Evolutionary conservation across 2,113 vertebrate genomes (phyloP), one percentile per base, ranked within the genome.

Genomic region (Petroica traversi): DNA sequence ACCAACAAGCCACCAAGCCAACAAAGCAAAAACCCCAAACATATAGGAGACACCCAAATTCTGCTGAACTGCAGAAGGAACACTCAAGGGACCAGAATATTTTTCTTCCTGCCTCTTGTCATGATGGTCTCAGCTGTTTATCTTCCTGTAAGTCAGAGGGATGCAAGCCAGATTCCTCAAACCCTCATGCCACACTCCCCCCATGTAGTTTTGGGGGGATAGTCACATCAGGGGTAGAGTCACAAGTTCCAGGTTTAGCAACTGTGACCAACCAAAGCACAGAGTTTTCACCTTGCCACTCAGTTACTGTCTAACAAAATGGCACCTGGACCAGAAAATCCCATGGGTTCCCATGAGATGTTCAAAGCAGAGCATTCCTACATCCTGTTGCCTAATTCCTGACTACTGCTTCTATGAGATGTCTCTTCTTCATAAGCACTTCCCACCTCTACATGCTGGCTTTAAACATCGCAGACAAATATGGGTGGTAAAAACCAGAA

Each of bases 221-320:
- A 54, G 51, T 2, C 89, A 24, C 19, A 14, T 25, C 25, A 38
- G 14, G 2, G 12, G 7, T 38, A 62, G 33, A 34, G 34, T 26
- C 46, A 91, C 33, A 73, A 38, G 77, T 41, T 73, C 31, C 48
- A 92, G 15, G 7, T 89, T 89, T 51, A 92, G 34, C 57, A 78
- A 28, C 24, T 0, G 0, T 3, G 11, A 71, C 46, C 64, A 92
- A 26, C 4, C 34, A 51, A n/a, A 26, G 38, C 1, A 3, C 14
- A 33, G 76, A 57, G 34, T 46, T 36, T 80, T 69, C 1, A 2
- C 46, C 13, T 34, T 18, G 19, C 40, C 88, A 25, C 31, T 64
- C n/a, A 19, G 41, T n/a, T 18, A n/a, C 31, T 48, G 31, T 9
- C 34, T 46, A 75, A 72, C 1, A 6, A 85, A 84, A 81, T 6